Base-by-base conservation (phyloP, 92 coral and sea anemone genomes). In the Bergia sp. region DNA sequence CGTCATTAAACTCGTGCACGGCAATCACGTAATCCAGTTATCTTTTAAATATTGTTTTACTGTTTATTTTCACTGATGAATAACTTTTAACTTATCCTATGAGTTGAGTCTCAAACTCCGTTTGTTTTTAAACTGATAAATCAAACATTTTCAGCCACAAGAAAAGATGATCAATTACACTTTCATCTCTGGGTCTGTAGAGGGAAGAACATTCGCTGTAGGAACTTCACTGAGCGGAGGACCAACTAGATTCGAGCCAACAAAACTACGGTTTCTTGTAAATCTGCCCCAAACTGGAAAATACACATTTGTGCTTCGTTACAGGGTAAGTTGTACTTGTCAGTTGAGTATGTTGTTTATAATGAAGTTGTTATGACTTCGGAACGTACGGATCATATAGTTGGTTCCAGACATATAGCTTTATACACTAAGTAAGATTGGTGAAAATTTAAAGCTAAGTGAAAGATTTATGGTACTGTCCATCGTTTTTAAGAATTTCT, bases 221-320 rank as follows among this genome's bases (percentile, higher is more conserved):
- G 76, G 76, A 72, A 1, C 36, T 7, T 7, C 76, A 36, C 76
- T 72, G 76, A 72, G 42, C 39, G 76, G 41, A 72, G 76, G 76
- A 72, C 76, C 15, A 13, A 72, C 76, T 7, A 72, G 76, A 42
- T 72, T 72, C 5, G 76, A 72, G 76, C 42, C 76, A 3, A 72
- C 76, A 8, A 72, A 72, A 36, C 89, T 97, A 0, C 82, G 69
- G 7, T 91, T 97, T 88, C 82, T 76, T 29, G 92, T 93, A 0
- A 77, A 85, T n/a, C 73, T 97, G 41, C 99, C 99, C 1, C 91
- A 88, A 76, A 97, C 99, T 40, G 94, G 95, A 18, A 79, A 69
- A 39, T 97, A 86, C 83, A 86, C 94, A 4, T 81, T 94, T 23
- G 88, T 93, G 29, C 86, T 95, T 41, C 90, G 98, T 82, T 97